Evolutionary conservation across 2,113 vertebrate genomes (phyloP).

Genomic region (Notothenia rossii): DNA sequence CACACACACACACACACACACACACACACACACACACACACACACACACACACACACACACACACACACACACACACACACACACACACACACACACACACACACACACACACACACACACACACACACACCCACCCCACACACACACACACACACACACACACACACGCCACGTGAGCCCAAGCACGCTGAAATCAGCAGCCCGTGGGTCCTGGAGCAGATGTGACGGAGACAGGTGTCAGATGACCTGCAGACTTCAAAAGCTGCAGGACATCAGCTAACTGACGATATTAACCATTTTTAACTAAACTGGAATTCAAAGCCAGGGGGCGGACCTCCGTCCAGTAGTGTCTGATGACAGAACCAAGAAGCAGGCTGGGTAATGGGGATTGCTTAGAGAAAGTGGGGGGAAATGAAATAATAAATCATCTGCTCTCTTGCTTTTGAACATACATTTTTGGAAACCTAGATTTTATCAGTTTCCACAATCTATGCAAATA

Average conservation of each 20-base stretch:
- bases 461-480: too few relatives aligned
- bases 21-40: slow-evolving; percentile 31
- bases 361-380: slow-evolving; percentile 15
- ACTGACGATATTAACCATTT: too few relatives aligned
- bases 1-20: slow-evolving; percentile 13
- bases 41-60: too few relatives aligned
- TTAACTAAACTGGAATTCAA: too few relatives aligned
- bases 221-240: slow-evolving; percentile 75
- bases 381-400: slow-evolving; percentile 6
- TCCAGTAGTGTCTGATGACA: slow-evolving; percentile 26
- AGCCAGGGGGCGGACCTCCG: slow-evolving; percentile 18
- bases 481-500: too few relatives aligned
- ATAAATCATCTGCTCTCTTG: slow-evolving; percentile 5
- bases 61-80: too few relatives aligned
- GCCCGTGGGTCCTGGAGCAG: slow-evolving; percentile 57
- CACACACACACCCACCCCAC: too few relatives aligned
- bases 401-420: slow-evolving; percentile 3
- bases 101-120: too few relatives aligned
- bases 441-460: too few relatives aligned
- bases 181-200: slow-evolving; percentile 39
- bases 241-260: slow-evolving; percentile 51
- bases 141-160: background rate
- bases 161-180: slow-evolving; percentile 41
- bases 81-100: too few relatives aligned
- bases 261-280: too few relatives aligned